Evolutionary conservation across 2,797 vertebrate species (phyloP).

Genomic region (Alca torda): DNA sequence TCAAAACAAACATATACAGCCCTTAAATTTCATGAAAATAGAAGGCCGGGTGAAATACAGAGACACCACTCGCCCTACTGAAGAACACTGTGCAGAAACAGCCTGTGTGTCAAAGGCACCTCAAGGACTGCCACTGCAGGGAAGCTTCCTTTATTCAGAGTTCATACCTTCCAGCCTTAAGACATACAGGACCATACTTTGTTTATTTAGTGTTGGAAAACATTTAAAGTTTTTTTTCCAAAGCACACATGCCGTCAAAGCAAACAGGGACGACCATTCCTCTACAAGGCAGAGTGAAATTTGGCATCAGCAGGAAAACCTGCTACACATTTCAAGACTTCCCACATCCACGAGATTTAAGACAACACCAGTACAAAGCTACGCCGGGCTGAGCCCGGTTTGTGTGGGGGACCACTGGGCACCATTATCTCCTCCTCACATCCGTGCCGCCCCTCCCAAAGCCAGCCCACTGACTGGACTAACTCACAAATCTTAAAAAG

Average conservation of each 20-base stretch:
- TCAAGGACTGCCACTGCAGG: background rate
- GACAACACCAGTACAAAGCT: background rate
- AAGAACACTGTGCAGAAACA: background rate
- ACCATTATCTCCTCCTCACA: background rate
- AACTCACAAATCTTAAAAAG: background rate
- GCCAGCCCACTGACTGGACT: background rate
- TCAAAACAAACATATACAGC: background rate
- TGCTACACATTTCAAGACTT: background rate
- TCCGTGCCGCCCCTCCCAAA: background rate
- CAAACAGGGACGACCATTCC: background rate
- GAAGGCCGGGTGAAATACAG: background rate
- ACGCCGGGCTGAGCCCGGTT: background rate
- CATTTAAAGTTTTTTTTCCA: background rate
- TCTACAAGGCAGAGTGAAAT: background rate
- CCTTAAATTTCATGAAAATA: background rate
- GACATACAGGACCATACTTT: background rate
- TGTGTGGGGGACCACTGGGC: fast-evolving
- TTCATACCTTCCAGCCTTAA: too few relatives aligned
- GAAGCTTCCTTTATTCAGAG: background rate
- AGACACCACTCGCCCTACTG: background rate
- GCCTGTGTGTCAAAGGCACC: background rate
- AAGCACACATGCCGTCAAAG: background rate
- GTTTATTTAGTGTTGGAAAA: background rate
- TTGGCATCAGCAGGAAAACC: background rate
- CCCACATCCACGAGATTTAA: background rate